A percentile compares a stretch with the other conserved stretches of the same genome.
Evolutionary conservation across 2,797 vertebrate genomes (phyloP).

Genomic region (Crenichthys baileyi): DNA sequence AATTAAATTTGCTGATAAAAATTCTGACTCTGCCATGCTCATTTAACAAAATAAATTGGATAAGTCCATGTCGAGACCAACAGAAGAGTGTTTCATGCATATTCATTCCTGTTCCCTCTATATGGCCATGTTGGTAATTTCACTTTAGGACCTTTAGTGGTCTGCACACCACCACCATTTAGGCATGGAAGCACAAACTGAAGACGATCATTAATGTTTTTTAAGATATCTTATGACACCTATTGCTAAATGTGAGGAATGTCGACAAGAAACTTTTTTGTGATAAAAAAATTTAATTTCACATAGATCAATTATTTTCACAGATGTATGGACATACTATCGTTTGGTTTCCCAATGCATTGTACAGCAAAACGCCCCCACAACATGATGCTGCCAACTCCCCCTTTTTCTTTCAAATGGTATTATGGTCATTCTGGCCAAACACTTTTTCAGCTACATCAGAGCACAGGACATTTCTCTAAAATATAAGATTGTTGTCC

Average conservation of each 20-base stretch:
- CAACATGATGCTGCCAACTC: too few relatives aligned
- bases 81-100: neutral
- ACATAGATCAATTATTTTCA: too few relatives aligned
- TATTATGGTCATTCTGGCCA: too few relatives aligned
- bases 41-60: constrained; percentile 33
- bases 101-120: constrained; percentile 34
- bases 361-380: neutral
- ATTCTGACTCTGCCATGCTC: constrained; percentile 7
- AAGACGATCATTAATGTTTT: constrained; percentile 38
- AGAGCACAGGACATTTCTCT: too few relatives aligned
- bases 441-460: too few relatives aligned
- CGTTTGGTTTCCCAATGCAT: neutral
- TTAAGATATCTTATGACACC: constrained; percentile 48
- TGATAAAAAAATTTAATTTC: too few relatives aligned
- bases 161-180: neutral
- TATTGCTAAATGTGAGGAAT: constrained; percentile 38
- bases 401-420: too few relatives aligned
- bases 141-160: constrained; percentile 15
- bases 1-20: constrained; percentile 40
- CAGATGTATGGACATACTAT: too few relatives aligned
- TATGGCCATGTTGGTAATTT: constrained; percentile 27
- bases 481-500: too few relatives aligned
- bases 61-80: constrained; percentile 27
- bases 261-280: constrained; percentile 44
- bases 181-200: constrained; percentile 21